Evolutionary conservation across 2,113 vertebrate species (phyloP).

Genomic region (Lepidothrix coronata): DNA sequence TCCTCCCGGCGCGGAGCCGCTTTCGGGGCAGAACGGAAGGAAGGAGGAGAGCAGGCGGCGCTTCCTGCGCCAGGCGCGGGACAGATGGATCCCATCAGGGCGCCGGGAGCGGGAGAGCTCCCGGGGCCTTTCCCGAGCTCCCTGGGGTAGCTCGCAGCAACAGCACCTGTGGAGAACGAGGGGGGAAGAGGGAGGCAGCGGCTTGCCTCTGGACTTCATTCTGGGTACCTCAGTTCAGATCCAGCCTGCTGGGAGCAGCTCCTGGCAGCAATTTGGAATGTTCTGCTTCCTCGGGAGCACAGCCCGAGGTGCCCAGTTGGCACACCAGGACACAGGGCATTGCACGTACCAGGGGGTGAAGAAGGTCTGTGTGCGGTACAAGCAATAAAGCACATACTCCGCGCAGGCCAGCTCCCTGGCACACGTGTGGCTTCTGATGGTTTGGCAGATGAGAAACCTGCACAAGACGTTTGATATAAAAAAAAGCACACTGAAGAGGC

Average conservation of each 20-base stretch:
- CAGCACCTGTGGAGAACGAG: not conserved
- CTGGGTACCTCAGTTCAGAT: rapidly evolving
- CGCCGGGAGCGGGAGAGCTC: not conserved
- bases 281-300: not conserved
- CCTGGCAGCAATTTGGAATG: rapidly evolving
- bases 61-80: not conserved
- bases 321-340: not conserved
- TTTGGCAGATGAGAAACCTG: not conserved
- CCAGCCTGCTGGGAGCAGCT: not conserved
- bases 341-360: rapidly evolving
- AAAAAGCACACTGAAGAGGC: not conserved
- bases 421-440: rapidly evolving
- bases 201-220: not conserved
- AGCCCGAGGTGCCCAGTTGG: not conserved
- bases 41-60: not conserved
- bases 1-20: not conserved
- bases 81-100: not conserved
- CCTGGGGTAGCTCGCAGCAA: not conserved
- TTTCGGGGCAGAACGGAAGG: not conserved
- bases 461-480: not conserved
- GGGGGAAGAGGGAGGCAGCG: not conserved
- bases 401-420: not conserved
- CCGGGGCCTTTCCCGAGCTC: not conserved
- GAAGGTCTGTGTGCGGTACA: not conserved
- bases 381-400: rapidly evolving